These are phyloP conservation scores for Hydropotes inermis DNA, from an alignment of 2,113 vertebrate species.

Conservation along the genomic window DNA sequence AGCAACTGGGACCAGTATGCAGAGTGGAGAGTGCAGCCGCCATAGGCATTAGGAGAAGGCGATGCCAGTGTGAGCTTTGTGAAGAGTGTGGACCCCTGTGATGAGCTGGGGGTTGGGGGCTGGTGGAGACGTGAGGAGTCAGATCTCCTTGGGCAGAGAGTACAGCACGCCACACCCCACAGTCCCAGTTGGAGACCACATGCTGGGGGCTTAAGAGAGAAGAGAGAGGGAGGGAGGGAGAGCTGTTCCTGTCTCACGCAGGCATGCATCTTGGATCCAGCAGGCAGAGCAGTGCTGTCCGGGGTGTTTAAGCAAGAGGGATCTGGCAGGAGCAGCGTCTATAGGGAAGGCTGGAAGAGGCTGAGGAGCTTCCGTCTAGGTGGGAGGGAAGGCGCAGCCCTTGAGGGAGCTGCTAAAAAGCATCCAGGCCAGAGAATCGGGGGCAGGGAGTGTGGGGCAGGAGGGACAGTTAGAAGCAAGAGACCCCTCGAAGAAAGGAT, in stretches of 20 bases:
- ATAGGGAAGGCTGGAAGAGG: not conserved
- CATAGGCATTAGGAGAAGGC: not conserved
- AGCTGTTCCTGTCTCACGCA: not conserved
- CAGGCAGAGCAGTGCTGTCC: not conserved
- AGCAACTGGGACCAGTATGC: not conserved
- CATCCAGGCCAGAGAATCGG: not conserved
- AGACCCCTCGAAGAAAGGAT: not conserved
- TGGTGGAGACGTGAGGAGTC: not conserved
- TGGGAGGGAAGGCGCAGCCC: not conserved
- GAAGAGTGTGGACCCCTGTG: not conserved
- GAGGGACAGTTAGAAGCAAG: not conserved
- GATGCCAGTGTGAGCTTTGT: not conserved
- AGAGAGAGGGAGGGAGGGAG: too few species aligned
- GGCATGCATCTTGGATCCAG: rapidly evolving
- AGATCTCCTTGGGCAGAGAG: not conserved
- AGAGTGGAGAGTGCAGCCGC: not conserved
- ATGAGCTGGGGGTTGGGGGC: not conserved
- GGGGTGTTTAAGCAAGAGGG: not conserved
- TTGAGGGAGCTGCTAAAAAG: not conserved
- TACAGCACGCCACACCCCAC: not conserved
- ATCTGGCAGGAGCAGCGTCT: not conserved
- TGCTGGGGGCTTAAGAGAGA: not conserved
- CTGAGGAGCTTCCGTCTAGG: not conserved
- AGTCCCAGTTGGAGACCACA: not conserved
- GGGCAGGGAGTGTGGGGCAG: rapidly evolving